phyloP scores from a whole-genome alignment of 2,888 invertebrate species.

The Torymus auratus region DNA sequence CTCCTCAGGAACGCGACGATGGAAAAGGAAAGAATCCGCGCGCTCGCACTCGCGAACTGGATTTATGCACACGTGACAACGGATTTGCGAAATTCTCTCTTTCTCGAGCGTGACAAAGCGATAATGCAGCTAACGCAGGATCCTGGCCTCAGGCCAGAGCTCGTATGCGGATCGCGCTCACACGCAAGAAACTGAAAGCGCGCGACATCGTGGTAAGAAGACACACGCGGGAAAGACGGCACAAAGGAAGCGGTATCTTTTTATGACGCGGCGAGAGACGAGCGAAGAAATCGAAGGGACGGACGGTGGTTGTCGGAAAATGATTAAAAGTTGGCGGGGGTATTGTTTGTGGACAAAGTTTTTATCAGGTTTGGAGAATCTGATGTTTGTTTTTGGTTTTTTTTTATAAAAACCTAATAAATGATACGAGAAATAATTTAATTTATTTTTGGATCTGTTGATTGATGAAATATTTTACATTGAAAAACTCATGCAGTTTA shows the following conservation, averaged over 20 bases:
- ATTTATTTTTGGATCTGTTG: too few relatives aligned
- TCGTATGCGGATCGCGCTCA: background rate
- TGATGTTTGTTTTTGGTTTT: too few relatives aligned
- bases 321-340: too few relatives aligned
- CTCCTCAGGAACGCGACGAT: background rate
- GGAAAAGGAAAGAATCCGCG: slow-evolving; percentile 12
- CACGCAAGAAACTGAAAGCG: slow-evolving; percentile 25
- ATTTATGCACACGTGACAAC: slow-evolving; percentile 53
- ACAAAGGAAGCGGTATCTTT: slow-evolving; percentile 30
- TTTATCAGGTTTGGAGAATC: too few relatives aligned
- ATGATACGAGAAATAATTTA: too few relatives aligned
- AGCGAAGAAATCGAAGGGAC: too few relatives aligned
- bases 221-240: background rate
- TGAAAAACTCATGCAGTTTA: too few relatives aligned
- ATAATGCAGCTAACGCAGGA: slow-evolving; percentile 63
- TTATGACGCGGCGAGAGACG: background rate
- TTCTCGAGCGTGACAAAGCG: slow-evolving; percentile 61
- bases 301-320: too few relatives aligned
- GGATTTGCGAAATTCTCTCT: slow-evolving; percentile 51
- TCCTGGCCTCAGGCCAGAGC: slow-evolving; percentile 67
- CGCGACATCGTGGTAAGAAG: background rate
- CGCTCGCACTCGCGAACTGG: slow-evolving; percentile 15
- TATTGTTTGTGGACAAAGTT: too few relatives aligned
- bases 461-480: too few relatives aligned
- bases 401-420: too few relatives aligned